These are phyloP conservation scores for Drosophila kokeensis DNA, from an alignment of 2,888 invertebrate genomes.

Conservation along the genomic window DNA sequence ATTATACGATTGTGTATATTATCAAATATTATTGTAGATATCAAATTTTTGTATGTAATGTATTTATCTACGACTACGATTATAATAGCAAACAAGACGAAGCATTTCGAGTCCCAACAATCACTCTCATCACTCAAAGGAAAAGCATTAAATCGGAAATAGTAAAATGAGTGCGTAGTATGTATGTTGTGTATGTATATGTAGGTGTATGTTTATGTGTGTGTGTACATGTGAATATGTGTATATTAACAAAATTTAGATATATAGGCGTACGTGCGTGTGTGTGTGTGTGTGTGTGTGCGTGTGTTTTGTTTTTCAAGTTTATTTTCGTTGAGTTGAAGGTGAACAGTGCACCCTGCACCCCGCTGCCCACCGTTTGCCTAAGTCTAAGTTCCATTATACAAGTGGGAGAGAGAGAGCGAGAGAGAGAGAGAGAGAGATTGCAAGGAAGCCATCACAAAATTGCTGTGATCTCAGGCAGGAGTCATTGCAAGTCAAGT, in stretches of 20 bases:
- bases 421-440: background rate
- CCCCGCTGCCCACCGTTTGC: background rate
- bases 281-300: background rate
- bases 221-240: constrained; percentile 7
- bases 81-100: constrained; percentile 41
- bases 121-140: constrained; percentile 9
- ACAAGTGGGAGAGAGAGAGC: background rate
- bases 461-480: background rate
- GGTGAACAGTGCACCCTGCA: background rate
- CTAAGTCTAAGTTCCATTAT: background rate
- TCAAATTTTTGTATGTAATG: constrained; percentile 70
- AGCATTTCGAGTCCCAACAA: constrained; percentile 36
- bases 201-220: background rate
- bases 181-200: constrained; percentile 5
- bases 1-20: constrained; percentile 56
- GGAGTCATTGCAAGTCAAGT: background rate
- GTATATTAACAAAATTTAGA: background rate
- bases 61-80: constrained; percentile 58
- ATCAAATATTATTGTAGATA: constrained; percentile 67
- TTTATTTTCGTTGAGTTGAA: background rate
- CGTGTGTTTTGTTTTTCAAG: background rate
- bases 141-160: constrained; percentile 4
- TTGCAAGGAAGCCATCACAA: background rate
- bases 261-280: background rate
- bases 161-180: constrained; percentile 3